These are phyloP conservation scores for Procambarus virginalis DNA, from an alignment of 1,140 invertebrate genomes.

Conservation along the genomic window DNA sequence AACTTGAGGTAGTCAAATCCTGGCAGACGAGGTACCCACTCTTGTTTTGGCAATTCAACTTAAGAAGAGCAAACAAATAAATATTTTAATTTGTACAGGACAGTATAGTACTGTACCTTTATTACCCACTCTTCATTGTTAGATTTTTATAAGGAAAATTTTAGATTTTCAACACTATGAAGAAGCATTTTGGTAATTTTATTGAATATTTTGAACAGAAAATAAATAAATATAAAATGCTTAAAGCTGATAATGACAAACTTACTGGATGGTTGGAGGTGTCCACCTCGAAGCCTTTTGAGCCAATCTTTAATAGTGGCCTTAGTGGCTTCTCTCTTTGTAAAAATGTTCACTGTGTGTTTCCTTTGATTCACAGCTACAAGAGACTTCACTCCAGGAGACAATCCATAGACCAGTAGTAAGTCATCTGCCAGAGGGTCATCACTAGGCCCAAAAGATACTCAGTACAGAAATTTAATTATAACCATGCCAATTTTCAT, in stretches of 20 bases:
- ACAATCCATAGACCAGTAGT: constrained; percentile 19
- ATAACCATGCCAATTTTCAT: no score
- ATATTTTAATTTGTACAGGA: background rate
- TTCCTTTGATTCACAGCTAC: constrained; percentile 1
- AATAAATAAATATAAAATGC: no score
- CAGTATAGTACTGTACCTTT: background rate
- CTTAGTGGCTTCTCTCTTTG: background rate
- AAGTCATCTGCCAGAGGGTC: constrained; percentile 25
- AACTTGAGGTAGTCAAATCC: constrained; percentile 53
- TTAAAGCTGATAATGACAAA: background rate
- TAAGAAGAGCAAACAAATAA: background rate
- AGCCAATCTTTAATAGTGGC: constrained; percentile 24
- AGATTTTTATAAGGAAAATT: background rate
- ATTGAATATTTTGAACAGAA: no score
- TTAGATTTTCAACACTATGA: no score
- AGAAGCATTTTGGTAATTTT: no score
- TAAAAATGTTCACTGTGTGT: background rate
- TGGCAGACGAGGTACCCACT: constrained; percentile 33
- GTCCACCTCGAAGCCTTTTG: background rate
- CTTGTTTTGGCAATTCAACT: constrained; percentile 28
- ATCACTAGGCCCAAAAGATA: constrained; percentile 6
- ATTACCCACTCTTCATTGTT: background rate
- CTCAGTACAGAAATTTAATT: background rate
- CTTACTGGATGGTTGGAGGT: constrained; percentile 19
- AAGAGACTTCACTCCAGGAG: background rate